A percentile compares a stretch with the other conserved stretches of the same genome.
Evolutionary conservation across 1,140 invertebrate species (phyloP).

Genomic region (Aphelinus atriplicis): DNA sequence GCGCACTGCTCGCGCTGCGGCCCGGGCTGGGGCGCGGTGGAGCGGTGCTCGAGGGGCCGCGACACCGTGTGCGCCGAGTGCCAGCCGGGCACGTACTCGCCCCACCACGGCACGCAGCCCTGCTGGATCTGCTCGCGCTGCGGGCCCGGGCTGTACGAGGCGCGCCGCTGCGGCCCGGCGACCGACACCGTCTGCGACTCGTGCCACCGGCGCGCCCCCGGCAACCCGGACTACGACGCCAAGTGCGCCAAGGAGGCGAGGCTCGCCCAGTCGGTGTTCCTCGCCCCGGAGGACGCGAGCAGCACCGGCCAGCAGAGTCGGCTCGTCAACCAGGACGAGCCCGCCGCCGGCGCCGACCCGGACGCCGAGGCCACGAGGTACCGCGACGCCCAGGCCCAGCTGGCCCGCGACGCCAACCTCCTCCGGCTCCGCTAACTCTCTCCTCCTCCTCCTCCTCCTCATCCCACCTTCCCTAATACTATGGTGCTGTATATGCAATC

Average conservation of each 20-base stretch:
- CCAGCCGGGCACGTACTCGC: slow-evolving; percentile 60
- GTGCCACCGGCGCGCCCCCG: slow-evolving; percentile 58
- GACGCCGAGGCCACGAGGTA: slow-evolving; percentile 45
- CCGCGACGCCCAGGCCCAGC: slow-evolving; percentile 51
- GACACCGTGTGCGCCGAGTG: slow-evolving; percentile 65
- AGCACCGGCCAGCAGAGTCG: slow-evolving; percentile 59
- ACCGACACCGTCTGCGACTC: slow-evolving; percentile 67
- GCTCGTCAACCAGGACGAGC: slow-evolving; percentile 57
- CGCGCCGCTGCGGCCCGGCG: slow-evolving; percentile 59
- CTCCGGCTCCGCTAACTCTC: too few relatives aligned
- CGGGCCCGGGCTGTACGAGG: slow-evolving; percentile 65
- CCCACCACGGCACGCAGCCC: slow-evolving; percentile 61
- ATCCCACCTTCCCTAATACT: too few relatives aligned
- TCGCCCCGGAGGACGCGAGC: slow-evolving; percentile 61
- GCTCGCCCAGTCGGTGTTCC: slow-evolving; percentile 51
- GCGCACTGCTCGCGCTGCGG: slow-evolving; percentile 61
- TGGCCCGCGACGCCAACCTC: neutral
- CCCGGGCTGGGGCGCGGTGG: slow-evolving; percentile 64
- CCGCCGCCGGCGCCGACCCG: slow-evolving; percentile 3
- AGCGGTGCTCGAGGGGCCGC: slow-evolving; percentile 53
- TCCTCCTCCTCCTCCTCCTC: too few relatives aligned
- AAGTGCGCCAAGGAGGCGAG: slow-evolving; percentile 49
- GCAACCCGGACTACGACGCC: slow-evolving; percentile 56
- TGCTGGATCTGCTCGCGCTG: slow-evolving; percentile 67
- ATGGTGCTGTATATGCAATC: too few relatives aligned